Evolutionary conservation across 2,113 vertebrate genomes (phyloP).

Genomic region (Heloderma charlesbogerti): DNA sequence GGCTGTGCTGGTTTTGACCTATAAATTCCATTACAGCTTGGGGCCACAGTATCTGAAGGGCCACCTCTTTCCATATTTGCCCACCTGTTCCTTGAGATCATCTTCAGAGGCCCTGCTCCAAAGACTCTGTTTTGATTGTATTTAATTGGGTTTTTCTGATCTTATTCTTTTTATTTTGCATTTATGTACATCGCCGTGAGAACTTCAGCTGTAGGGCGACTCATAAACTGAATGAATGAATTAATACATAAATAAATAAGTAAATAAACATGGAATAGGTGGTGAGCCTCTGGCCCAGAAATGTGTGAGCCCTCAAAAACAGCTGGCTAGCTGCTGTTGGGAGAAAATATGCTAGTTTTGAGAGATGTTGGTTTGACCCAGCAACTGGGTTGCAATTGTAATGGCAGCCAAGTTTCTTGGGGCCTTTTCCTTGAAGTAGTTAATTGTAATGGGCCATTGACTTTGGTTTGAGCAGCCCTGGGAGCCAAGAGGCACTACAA

Average conservation of each 20-base stretch:
- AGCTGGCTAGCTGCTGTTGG: too few relatives aligned
- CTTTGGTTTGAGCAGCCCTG: constrained; percentile 4
- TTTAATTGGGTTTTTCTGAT: neutral
- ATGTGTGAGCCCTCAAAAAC: neutral
- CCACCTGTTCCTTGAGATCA: too few relatives aligned
- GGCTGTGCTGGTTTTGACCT: too few relatives aligned
- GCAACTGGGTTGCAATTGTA: neutral
- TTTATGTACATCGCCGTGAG: neutral
- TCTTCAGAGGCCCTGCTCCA: neutral
- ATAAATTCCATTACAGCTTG: too few relatives aligned
- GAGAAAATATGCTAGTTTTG: neutral
- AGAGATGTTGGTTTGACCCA: neutral
- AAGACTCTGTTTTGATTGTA: neutral
- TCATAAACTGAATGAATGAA: neutral
- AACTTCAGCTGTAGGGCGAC: neutral
- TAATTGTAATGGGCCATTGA: constrained; percentile 12
- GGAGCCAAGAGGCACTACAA: neutral
- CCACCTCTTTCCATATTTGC: too few relatives aligned
- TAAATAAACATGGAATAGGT: too few relatives aligned
- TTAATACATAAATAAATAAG: neutral
- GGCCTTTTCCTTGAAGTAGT: neutral
- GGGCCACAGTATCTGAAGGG: too few relatives aligned
- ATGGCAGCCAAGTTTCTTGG: neutral
- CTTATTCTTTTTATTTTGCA: neutral
- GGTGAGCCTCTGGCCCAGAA: neutral